Evolutionary conservation across 1,140 invertebrate genomes (phyloP).

Genomic region (Drosophila eugracilis): DNA sequence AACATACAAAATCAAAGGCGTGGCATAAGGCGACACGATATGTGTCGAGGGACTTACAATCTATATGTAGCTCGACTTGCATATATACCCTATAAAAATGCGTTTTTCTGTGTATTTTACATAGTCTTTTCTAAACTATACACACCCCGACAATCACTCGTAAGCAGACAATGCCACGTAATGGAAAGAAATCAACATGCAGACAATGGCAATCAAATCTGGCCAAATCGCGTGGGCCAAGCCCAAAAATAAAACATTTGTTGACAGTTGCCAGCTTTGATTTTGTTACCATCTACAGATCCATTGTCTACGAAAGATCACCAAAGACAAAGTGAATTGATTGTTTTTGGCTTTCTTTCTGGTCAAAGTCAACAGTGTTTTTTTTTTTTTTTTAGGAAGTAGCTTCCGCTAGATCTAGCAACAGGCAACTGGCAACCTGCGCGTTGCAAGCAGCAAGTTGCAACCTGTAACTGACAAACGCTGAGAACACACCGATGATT

Average conservation of each 20-base stretch:
- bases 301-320: slow-evolving; percentile 28
- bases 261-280: slow-evolving; percentile 38
- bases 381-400: slow-evolving; percentile 5
- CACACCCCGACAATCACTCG: background rate
- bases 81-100: background rate
- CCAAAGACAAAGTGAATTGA: slow-evolving; percentile 13
- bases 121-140: background rate
- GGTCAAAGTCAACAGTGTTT: slow-evolving; percentile 17
- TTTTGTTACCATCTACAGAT: slow-evolving; percentile 21
- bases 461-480: slow-evolving; percentile 35
- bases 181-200: slow-evolving; percentile 33
- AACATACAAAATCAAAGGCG: slow-evolving; percentile 27
- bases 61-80: background rate
- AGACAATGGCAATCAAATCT: slow-evolving; percentile 70
- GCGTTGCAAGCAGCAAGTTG: slow-evolving; percentile 22
- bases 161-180: slow-evolving; percentile 5
- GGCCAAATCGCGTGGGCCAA: slow-evolving; percentile 58
- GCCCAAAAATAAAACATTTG: slow-evolving; percentile 45
- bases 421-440: slow-evolving; percentile 32
- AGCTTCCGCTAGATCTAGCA: slow-evolving; percentile 20
- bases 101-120: no score
- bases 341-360: slow-evolving; percentile 26
- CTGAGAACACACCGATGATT: slow-evolving; percentile 70
- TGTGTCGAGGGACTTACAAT: slow-evolving; percentile 3
- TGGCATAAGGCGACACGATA: slow-evolving; percentile 29